A percentile compares a stretch with the other conserved stretches of the same genome.
Evolutionary conservation across 2,888 invertebrate genomes (phyloP).

Genomic region (Kryphioiulus occultus): DNA sequence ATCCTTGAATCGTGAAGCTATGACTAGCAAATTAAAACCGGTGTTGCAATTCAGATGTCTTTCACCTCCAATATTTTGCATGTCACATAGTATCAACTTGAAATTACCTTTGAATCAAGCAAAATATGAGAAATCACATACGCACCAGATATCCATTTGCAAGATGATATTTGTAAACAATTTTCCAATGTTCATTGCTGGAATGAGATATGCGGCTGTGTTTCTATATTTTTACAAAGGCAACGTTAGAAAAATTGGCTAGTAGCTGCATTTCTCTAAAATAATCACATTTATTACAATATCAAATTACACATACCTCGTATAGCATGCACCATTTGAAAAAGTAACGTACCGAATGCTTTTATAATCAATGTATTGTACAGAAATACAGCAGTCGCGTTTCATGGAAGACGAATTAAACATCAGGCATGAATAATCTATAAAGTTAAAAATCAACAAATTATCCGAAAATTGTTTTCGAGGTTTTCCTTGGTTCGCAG

Average conservation of each 20-base stretch:
- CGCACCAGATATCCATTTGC: too few relatives aligned
- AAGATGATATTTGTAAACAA: too few relatives aligned
- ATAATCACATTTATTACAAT: constrained; percentile 24
- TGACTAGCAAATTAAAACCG: neutral
- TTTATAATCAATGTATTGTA: neutral
- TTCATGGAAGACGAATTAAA: neutral
- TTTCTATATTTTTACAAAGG: too few relatives aligned
- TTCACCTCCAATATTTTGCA: too few relatives aligned
- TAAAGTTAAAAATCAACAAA: neutral
- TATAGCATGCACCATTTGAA: neutral
- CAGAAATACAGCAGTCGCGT: neutral
- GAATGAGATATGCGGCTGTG: too few relatives aligned
- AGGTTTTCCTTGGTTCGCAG: too few relatives aligned
- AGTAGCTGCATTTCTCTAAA: neutral
- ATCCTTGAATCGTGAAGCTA: neutral
- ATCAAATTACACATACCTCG: neutral
- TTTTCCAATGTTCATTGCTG: too few relatives aligned
- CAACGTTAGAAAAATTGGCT: too few relatives aligned
- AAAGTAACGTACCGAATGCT: neutral
- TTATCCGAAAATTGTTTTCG: neutral
- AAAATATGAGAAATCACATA: too few relatives aligned
- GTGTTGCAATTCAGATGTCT: too few relatives aligned
- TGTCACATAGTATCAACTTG: too few relatives aligned
- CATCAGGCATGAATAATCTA: neutral
- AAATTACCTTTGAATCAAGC: too few relatives aligned